Percentiles rank a stretch among this genome's conserved stretches.
phyloP scores from a whole-genome alignment of 1,140 invertebrate genomes.

The Bilobella aurantiaca region DNA sequence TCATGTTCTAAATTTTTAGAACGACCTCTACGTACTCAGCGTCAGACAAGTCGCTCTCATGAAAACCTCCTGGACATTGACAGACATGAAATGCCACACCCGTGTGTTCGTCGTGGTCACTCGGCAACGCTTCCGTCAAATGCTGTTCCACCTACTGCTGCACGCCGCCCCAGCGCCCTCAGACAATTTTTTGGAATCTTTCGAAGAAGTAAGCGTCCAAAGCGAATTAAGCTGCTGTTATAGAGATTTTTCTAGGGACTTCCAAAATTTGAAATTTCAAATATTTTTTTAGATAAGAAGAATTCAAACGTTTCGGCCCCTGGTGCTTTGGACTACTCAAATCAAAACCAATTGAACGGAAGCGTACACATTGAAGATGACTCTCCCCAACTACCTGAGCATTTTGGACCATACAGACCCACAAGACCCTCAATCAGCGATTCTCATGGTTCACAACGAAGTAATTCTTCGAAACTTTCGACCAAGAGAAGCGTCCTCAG shows the following conservation, averaged over 20 bases:
- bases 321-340: neutral
- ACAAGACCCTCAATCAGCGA: neutral
- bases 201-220: neutral
- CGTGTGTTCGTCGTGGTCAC: conserved; percentile 16
- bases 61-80: conserved; percentile 26
- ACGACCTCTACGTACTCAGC: conserved; percentile 10
- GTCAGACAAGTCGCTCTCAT: conserved; percentile 24
- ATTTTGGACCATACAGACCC: neutral
- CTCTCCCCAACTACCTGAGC: neutral
- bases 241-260: too few relatives aligned
- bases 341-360: too few relatives aligned
- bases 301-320: neutral
- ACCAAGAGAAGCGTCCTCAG: conserved; percentile 6
- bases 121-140: conserved; percentile 31
- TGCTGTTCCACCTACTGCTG: conserved; percentile 20
- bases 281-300: conserved; percentile 15
- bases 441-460: conserved; percentile 8
- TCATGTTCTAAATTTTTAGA: conserved; percentile 10
- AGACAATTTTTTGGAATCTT: conserved; percentile 12
- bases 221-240: neutral
- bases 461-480: neutral
- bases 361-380: neutral
- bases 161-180: conserved; percentile 22
- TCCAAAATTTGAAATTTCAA: neutral
- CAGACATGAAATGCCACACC: neutral